Base-by-base conservation (phyloP, 2,797 vertebrate species). In the Sebastes itinus region DNA sequence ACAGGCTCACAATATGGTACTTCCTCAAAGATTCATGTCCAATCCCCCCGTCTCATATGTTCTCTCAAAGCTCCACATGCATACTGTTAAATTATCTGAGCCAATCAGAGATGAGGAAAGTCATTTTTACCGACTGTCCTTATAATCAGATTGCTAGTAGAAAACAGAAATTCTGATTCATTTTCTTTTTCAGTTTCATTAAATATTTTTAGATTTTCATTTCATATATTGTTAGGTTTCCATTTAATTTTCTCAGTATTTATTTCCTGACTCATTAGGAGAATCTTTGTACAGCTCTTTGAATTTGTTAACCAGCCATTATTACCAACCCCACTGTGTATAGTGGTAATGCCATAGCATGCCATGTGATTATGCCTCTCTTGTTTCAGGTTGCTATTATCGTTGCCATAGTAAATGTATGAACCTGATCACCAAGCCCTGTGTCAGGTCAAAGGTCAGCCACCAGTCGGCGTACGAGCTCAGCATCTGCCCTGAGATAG, bases 341-440 rank as follows among this genome's bases (percentile, higher is more conserved):
- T 13, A 42, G 20, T 58, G 7, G 4, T 54, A 32, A 75, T 67
- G 28, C 11, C 12, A 4, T 25, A 60, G 12, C 11, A 56, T 59
- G 4, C 16, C 2, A 22, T 35, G 13, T 60, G 33, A 28, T 71
- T 42, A 7, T 76, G 7, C 2, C 64, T 78, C 59, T 74, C 54
- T 85, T 66, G 27, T 77, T 75, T 80, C 72, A 99, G 98, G 98
- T 30, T 99, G 98, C 79, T 98, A 97, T 87, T 99, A 99, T 86
- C 96, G 97, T 46, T 98, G 98, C 91, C 98, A 99, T 89, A 99
- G 98, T 92, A 99, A 98, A 91, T 99, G 98, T 91, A 96, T 99
- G 95, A 97, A 97, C 74, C 96, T 97, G 85, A 97, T 99, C 92
- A 97, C 96, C 74, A 98, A 97, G 93, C 94, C 97, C 2, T 99